Evolutionary conservation across 2,888 invertebrate genomes (phyloP).

Genomic region (Eilema caniola): DNA sequence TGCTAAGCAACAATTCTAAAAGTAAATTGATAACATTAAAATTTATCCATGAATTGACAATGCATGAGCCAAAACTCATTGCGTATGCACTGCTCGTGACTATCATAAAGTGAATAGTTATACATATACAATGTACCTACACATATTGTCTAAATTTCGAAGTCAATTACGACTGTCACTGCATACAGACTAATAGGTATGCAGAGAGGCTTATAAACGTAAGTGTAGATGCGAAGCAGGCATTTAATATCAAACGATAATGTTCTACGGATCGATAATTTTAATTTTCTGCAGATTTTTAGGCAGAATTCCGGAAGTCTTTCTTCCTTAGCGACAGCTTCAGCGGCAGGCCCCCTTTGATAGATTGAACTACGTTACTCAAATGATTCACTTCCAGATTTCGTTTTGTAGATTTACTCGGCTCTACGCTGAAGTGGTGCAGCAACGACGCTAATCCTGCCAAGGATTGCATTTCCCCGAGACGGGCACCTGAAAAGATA

Average conservation of each 20-base stretch:
- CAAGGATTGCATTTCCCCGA: slow-evolving; percentile 72
- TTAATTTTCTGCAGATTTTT: not conserved
- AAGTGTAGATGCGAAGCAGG: not conserved
- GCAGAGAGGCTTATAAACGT: not conserved
- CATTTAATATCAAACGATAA: not conserved
- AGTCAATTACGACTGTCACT: too few species aligned
- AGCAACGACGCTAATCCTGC: slow-evolving; percentile 69
- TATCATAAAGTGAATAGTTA: not conserved
- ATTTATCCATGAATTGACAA: too few species aligned
- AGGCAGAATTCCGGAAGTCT: not conserved
- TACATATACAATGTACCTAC: too few species aligned
- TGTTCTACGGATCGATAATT: not conserved
- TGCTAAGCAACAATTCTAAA: too few species aligned
- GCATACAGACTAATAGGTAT: not conserved
- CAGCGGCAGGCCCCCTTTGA: slow-evolving; percentile 60
- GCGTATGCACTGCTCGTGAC: not conserved
- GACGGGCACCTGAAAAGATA: slow-evolving; percentile 59
- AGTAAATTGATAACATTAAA: too few species aligned
- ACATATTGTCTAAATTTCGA: too few species aligned
- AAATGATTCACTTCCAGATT: slow-evolving; percentile 47
- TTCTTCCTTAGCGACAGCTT: slow-evolving; percentile 49
- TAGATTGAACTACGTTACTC: slow-evolving; percentile 57
- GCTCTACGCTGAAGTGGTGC: slow-evolving; percentile 65
- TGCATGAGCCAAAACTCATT: not conserved
- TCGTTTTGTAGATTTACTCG: slow-evolving; percentile 44